A percentile compares a stretch with the other conserved stretches of the same genome.
Evolutionary conservation across 2,113 vertebrate species (phyloP).

Genomic region (Fregetta grallaria): DNA sequence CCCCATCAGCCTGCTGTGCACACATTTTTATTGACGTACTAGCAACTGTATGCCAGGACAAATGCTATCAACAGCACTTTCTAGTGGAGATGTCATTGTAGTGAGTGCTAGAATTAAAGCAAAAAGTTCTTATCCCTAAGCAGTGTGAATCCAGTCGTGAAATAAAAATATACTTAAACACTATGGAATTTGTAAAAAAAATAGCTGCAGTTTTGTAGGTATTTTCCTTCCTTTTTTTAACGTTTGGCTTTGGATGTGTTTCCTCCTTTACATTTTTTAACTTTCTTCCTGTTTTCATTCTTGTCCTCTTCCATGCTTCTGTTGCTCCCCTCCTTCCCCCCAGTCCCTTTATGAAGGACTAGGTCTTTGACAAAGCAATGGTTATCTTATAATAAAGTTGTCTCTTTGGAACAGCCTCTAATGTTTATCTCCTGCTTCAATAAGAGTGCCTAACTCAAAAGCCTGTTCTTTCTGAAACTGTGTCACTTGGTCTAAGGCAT

Average conservation of each 20-base stretch:
- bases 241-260: not conserved
- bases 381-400: not conserved
- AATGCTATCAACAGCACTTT: not conserved
- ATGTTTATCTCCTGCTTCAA: not conserved
- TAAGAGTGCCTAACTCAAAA: not conserved
- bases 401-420: not conserved
- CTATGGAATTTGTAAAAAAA: not conserved
- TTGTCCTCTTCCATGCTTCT: not conserved
- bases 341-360: not conserved
- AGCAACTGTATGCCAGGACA: not conserved
- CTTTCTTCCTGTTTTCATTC: not conserved
- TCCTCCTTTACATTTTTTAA: not conserved
- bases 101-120: not conserved
- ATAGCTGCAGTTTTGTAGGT: not conserved
- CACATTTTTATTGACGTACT: not conserved
- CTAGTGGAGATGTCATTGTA: not conserved
- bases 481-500: not conserved
- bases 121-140: not conserved
- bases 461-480: not conserved
- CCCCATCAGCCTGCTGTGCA: not conserved
- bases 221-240: not conserved
- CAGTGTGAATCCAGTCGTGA: not conserved
- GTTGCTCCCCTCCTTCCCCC: not conserved
- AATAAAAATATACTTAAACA: not conserved
- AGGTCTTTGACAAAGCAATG: not conserved